Evolutionary conservation across 2,797 vertebrate species (phyloP).

Genomic region (Galagoides demidoff): DNA sequence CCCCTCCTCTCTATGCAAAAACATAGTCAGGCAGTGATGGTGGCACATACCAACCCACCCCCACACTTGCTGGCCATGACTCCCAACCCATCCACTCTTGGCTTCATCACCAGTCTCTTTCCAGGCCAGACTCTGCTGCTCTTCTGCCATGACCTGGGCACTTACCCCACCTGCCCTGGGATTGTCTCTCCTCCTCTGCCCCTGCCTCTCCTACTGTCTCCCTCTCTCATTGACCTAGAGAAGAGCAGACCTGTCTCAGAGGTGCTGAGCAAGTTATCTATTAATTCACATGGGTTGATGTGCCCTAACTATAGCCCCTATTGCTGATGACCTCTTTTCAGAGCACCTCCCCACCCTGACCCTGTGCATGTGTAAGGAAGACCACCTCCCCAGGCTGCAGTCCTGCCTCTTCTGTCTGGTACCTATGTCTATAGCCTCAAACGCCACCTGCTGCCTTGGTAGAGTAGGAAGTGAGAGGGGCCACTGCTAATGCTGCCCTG

Average conservation of each 20-base stretch:
- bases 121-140: neutral
- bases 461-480: neutral
- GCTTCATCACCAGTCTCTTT: conserved; percentile 7
- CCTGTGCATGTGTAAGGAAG: neutral
- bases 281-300: neutral
- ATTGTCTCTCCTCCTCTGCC: neutral
- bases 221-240: neutral
- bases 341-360: neutral
- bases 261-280: neutral
- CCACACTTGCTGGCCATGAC: neutral
- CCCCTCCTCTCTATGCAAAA: neutral
- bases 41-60: neutral
- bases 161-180: neutral
- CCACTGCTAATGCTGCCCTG: neutral
- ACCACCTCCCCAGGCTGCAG: neutral
- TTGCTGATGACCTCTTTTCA: neutral
- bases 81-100: neutral
- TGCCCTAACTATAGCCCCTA: neutral
- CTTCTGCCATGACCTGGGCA: neutral
- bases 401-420: conserved; percentile 40
- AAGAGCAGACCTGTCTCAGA: neutral
- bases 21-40: neutral
- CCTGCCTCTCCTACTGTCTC: neutral
- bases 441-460: conserved; percentile 44
- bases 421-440: conserved; percentile 24